These are phyloP conservation scores for Ceratosolen solmsi DNA, from an alignment of 1,140 invertebrate genomes.

Conservation along the genomic window DNA sequence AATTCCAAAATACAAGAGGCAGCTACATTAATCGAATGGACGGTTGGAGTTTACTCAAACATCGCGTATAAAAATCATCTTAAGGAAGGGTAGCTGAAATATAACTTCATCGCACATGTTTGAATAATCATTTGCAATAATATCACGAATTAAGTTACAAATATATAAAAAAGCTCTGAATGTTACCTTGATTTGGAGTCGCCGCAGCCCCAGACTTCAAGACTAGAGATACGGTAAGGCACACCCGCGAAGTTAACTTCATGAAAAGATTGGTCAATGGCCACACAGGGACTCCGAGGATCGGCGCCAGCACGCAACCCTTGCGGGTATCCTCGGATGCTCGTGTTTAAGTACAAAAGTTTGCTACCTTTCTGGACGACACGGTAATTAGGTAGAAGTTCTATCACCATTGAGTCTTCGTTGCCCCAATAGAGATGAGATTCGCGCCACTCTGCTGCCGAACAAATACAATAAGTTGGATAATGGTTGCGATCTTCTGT, in stretches of 20 bases:
- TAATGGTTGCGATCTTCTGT: slow-evolving; percentile 73
- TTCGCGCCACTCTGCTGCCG: slow-evolving; percentile 89
- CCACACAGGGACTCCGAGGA: slow-evolving; percentile 82
- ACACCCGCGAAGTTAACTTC: slow-evolving; percentile 71
- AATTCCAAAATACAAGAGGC: too few relatives aligned
- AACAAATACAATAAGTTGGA: slow-evolving; percentile 84
- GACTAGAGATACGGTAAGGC: slow-evolving; percentile 73
- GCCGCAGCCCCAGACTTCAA: slow-evolving; percentile 91
- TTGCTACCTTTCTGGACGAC: slow-evolving; percentile 82
- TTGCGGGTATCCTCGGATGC: slow-evolving; percentile 87
- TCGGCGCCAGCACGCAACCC: slow-evolving; percentile 87
- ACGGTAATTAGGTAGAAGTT: slow-evolving; percentile 84
- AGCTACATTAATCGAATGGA: too few relatives aligned
- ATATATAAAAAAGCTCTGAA: too few relatives aligned
- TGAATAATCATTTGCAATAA: too few relatives aligned
- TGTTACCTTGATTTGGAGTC: slow-evolving; percentile 77
- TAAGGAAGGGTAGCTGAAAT: too few relatives aligned
- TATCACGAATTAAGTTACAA: too few relatives aligned
- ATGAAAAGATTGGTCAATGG: slow-evolving; percentile 74
- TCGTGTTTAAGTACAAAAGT: slow-evolving; percentile 87
- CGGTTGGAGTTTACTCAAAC: too few relatives aligned
- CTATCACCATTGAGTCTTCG: slow-evolving; percentile 83
- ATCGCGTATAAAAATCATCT: too few relatives aligned
- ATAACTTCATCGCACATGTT: too few relatives aligned
- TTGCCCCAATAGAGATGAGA: slow-evolving; percentile 89